Conservation (phyloP, 1,140 invertebrate species). For the Agrypnia vestita region DNA sequence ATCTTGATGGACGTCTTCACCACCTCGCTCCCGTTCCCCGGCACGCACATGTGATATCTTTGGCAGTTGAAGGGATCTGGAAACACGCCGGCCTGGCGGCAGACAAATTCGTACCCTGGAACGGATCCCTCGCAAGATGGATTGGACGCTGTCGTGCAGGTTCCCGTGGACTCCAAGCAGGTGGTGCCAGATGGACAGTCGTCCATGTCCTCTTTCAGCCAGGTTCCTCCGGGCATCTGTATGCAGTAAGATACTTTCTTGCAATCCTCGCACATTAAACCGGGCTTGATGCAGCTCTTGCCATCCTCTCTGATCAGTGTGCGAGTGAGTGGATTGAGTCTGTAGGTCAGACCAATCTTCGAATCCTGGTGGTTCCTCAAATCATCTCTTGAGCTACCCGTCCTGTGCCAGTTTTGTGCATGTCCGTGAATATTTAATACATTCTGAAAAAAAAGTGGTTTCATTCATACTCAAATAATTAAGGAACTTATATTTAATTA, state of each 20-base stretch:
- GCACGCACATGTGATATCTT: constrained; percentile 67
- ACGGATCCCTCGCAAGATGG: constrained; percentile 18
- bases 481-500: no score
- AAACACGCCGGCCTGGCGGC: constrained; percentile 63
- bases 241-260: constrained; percentile 31
- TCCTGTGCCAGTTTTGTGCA: no score
- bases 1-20: constrained; percentile 4
- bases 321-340: no score
- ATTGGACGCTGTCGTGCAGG: constrained; percentile 41
- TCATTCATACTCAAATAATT: no score
- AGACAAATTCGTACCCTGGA: constrained; percentile 35
- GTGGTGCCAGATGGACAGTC: constrained; percentile 23
- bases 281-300: constrained; percentile 31
- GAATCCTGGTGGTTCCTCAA: no score
- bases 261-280: constrained; percentile 47
- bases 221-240: neutral
- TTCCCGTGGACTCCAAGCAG: constrained; percentile 2
- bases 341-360: no score
- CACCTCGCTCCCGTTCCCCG: constrained; percentile 9
- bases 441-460: no score
- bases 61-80: constrained; percentile 67
- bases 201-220: neutral
- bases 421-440: no score
- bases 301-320: neutral
- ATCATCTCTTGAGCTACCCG: no score